These are phyloP conservation scores for Stenotaenia linearis DNA, from an alignment of 2,888 invertebrate species.

Conservation along the genomic window DNA sequence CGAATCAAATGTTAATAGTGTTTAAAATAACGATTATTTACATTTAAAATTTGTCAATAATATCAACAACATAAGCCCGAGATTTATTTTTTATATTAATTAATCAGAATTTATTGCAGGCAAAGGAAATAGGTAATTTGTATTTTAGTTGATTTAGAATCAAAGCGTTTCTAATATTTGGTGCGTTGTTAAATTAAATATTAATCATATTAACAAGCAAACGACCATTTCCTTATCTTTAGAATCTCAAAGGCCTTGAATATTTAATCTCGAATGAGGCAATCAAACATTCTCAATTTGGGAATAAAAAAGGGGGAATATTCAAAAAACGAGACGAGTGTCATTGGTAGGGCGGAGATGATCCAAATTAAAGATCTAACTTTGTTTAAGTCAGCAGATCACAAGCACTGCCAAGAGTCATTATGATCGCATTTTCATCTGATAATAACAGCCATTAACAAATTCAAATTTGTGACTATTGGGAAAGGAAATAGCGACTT, in stretches of 20 bases:
- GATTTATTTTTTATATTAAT: too few species aligned
- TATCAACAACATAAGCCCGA: too few species aligned
- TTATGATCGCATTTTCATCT: slow-evolving; percentile 17
- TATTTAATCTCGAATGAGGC: not conserved
- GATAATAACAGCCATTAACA: slow-evolving; percentile 19
- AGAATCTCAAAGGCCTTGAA: not conserved
- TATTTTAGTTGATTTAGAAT: too few species aligned
- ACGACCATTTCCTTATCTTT: not conserved
- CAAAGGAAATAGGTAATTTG: too few species aligned
- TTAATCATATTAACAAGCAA: not conserved
- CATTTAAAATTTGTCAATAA: too few species aligned
- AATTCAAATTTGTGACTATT: slow-evolving; percentile 19
- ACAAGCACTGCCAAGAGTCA: slow-evolving; percentile 1
- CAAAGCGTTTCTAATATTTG: too few species aligned
- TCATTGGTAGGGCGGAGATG: slow-evolving; percentile 10
- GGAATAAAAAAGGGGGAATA: not conserved
- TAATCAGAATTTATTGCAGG: too few species aligned
- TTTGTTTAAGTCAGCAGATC: slow-evolving; percentile 1
- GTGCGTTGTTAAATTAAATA: not conserved
- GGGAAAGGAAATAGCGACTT: not conserved
- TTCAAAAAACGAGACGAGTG: not conserved
- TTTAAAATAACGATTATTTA: too few species aligned
- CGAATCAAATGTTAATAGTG: not conserved
- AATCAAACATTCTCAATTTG: not conserved
- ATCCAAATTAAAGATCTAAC: slow-evolving; percentile 7